Evolutionary conservation across 2,113 vertebrate genomes (phyloP), one percentile per base, ranked within the genome.

Genomic region (Leptocoma aspasia): DNA sequence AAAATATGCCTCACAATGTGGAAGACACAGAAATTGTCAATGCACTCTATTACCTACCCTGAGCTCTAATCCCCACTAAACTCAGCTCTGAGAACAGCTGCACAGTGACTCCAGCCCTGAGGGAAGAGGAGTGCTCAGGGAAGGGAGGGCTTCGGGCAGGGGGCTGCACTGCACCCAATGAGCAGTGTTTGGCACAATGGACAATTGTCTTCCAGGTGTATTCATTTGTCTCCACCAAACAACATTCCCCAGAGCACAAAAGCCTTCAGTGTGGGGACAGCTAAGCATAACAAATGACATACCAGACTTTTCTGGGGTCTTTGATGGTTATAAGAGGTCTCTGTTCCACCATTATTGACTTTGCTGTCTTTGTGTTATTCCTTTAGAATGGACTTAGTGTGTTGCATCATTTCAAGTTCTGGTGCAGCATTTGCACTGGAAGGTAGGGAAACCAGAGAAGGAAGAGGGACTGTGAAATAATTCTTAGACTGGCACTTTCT

Each of bases 201-300:
- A 89, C 84, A 94, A 88, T 97, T 97, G 91, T 97, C 80, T 89
- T 95, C 96, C 96, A 95, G 96, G 94, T 98, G 88, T 97, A 95
- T 96, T 97, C 95, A 93, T 96, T 98, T 94, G 94, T 96, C 92
- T 95, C 86, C 85, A 52, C 79, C 1, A 7, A 92, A 88, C 81
- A 89, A 86, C 84, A 86, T 94, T 96, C 82, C 56, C 31, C 69
- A 86, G 86, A 64, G 83, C 79, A 98, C 91, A 96, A 96, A 97
- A 96, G 80, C 60, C 88, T 91, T 92, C 92, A 90, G 92, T 98
- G 77, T 86, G 69, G 69, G 65, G 92, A 95, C 71, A 95, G 82
- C 75, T 88, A 95, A 91, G 96, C 50, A 82, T 94, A 97, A 97
- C 89, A 94, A 96, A 86, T 92, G 91, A 65, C 89, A 94, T 90